Evolutionary conservation across 1,140 invertebrate species (phyloP).

Genomic region (Drosophila mayri): DNA sequence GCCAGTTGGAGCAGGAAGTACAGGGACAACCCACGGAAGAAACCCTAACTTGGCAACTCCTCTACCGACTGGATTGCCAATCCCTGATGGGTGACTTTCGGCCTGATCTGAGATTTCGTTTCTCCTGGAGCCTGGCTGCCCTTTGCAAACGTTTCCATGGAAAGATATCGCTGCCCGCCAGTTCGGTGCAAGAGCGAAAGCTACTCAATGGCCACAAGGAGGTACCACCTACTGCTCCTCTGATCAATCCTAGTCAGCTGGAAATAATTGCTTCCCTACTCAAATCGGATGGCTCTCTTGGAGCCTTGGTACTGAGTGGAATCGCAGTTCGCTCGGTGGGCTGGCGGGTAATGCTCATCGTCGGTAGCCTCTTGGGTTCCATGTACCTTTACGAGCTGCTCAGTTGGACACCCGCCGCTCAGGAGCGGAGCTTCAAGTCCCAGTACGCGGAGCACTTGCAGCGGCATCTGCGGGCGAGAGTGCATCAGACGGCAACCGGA

Average conservation of each 20-base stretch:
- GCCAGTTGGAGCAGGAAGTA: slow-evolving; percentile 94
- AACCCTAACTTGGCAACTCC: slow-evolving; percentile 95
- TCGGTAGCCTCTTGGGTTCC: slow-evolving; percentile 93
- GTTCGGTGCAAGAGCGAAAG: slow-evolving; percentile 16
- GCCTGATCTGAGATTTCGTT: slow-evolving; percentile 97
- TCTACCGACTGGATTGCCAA: slow-evolving; percentile 95
- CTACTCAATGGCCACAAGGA: slow-evolving; percentile 54
- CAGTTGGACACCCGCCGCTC: slow-evolving; percentile 98
- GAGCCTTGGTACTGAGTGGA: slow-evolving; percentile 91
- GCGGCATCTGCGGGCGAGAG: slow-evolving; percentile 93
- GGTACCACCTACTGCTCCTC: slow-evolving; percentile 22
- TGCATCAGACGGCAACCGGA: slow-evolving; percentile 98
- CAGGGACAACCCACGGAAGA: slow-evolving; percentile 95
- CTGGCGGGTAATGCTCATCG: slow-evolving; percentile 95
- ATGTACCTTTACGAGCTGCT: slow-evolving; percentile 97
- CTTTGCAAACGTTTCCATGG: slow-evolving; percentile 93
- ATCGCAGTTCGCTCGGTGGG: slow-evolving; percentile 97
- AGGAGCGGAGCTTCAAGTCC: slow-evolving; percentile 96
- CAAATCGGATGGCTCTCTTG: slow-evolving; percentile 92
- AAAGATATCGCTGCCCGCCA: slow-evolving; percentile 60
- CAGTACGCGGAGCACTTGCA: slow-evolving; percentile 98
- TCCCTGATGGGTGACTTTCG: slow-evolving; percentile 98
- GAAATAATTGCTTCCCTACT: slow-evolving; percentile 87
- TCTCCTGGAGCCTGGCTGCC: slow-evolving; percentile 94
- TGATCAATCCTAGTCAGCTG: slow-evolving; percentile 86